Evolutionary conservation across 2,888 invertebrate species (phyloP), one percentile per base, ranked within the genome.

Genomic region (Hymenopus coronatus): DNA sequence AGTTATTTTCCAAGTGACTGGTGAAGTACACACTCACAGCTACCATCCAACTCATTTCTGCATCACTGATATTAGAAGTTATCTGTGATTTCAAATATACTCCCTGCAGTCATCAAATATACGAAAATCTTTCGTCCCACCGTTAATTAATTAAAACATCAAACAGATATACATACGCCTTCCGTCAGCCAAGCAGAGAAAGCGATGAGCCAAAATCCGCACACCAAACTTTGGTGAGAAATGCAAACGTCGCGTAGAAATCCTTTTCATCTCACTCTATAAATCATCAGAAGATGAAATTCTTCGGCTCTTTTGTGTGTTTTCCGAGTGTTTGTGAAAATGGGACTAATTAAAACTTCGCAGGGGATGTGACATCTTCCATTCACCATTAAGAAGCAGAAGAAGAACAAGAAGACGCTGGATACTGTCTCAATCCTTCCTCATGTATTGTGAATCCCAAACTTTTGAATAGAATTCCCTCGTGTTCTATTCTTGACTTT

Each of bases 391-490:
- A 70, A 25, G 54, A 70, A 70, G 54, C 54, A 70, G 54, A 70
- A 70, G 54, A 70, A 70, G 84, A 28, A 28, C 28, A 46, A n/a
- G 25, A 70, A 28, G 9, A 7, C 1, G 6, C 30, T 54, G 54
- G 81, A 86, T 54, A 86, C 86, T 30, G 81, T 86, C 30, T 86
- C 86, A 86, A 86, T 86, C 86, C 81, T 70, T 54, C 81, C 81
- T 86, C 86, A 86, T 27, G 30, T 87, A 87, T 87, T 30, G 82
- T 87, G 83, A 85, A 87, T 89, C 84, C 83, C 84, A 85, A 88
- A 87, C 85, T 83, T 88, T 20, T 88, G 88, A 89, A 88, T 88
- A 88, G 85, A 84, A 81, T 84, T 82, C 89, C 89, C 88, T 81
- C 54, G 40, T 82, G 87, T 82, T 82, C 87, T 27, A 82, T 87